phyloP scores from a whole-genome alignment of 2,888 invertebrate genomes.

The Epirrhoe alternata region DNA sequence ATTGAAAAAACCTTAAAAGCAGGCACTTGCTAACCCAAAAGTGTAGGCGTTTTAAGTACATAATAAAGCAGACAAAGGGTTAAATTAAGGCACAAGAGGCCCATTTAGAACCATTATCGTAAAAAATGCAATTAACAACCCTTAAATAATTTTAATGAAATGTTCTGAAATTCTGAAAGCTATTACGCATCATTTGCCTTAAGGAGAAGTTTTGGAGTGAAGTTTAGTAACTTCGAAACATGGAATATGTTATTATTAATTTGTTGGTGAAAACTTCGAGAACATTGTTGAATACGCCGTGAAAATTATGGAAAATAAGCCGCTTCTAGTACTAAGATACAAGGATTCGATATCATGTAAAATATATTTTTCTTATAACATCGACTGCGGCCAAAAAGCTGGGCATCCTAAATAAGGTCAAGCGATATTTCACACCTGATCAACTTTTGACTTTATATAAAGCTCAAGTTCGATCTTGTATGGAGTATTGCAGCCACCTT shows the following conservation, averaged over 20 bases:
- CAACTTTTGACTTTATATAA: too few species aligned
- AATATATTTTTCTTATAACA: too few species aligned
- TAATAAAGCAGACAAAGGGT: conserved; percentile 20
- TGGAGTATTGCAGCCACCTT: too few species aligned
- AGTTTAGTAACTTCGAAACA: conserved; percentile 24
- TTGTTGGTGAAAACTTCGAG: conserved; percentile 11
- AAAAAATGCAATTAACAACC: conserved; percentile 40
- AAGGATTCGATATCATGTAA: too few species aligned
- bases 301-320: neutral
- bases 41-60: conserved; percentile 13
- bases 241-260: conserved; percentile 23
- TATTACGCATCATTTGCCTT: conserved; percentile 33
- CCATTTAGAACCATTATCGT: conserved; percentile 31
- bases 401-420: too few species aligned
- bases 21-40: neutral
- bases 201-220: conserved; percentile 24
- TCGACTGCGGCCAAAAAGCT: too few species aligned
- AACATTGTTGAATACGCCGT: neutral
- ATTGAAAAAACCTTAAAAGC: conserved; percentile 4
- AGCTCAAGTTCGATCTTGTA: too few species aligned
- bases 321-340: neutral
- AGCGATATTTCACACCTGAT: too few species aligned
- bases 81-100: conserved; percentile 22
- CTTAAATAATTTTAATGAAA: conserved; percentile 39
- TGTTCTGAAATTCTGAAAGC: conserved; percentile 37